Evolutionary conservation across 2,888 invertebrate genomes (phyloP), one percentile per base, ranked within the genome.

Genomic region (Mythimna ferrago): DNA sequence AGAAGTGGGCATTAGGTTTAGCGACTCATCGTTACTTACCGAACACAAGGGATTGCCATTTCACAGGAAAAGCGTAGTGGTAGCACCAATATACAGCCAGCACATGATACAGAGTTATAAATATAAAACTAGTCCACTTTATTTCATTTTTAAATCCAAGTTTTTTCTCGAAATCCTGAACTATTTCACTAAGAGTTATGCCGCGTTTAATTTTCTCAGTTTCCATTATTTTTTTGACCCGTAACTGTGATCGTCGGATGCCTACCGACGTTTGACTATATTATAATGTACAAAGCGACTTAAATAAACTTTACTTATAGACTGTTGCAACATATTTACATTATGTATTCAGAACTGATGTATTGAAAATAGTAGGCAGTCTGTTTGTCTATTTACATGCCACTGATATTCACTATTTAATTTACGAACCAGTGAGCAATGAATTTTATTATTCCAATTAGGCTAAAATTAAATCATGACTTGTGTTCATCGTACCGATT

Each of bases 131-230:
- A 0, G 88, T 80, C 96, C 96, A 96, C 89, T 96, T 96, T 79
- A 96, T 93, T 16, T 95, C 94, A 88, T 95, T 96, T 90, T 94
- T 89, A 80, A 94, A 95, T 2, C 94, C 94, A 66, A 96, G 89
- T 81, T 85, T 89, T 84, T 95, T 95, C 85, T 95, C 94, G 44
- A 95, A 91, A 62, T 85, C 77, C 62, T 89, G 89, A 68, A 95
- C 90, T 83, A 90, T 87, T 89, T 92, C 91, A 90, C 91, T 90
- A n/a, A 93, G 73, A 65, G 90, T 88, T 54, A 84, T 80, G 21
- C 84, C 80, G 0, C 82, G 71, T 79, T 82, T 89, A 68, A 81
- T 86, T 80, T 89, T 91, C 61, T 71, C 83, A 62, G 73, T 74
- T 73, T 73, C 82, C 84, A 76, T 44, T 77, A 56, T 35, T 76